phyloP scores from a whole-genome alignment of 2,888 invertebrate genomes.

The Tholera decimalis region DNA sequence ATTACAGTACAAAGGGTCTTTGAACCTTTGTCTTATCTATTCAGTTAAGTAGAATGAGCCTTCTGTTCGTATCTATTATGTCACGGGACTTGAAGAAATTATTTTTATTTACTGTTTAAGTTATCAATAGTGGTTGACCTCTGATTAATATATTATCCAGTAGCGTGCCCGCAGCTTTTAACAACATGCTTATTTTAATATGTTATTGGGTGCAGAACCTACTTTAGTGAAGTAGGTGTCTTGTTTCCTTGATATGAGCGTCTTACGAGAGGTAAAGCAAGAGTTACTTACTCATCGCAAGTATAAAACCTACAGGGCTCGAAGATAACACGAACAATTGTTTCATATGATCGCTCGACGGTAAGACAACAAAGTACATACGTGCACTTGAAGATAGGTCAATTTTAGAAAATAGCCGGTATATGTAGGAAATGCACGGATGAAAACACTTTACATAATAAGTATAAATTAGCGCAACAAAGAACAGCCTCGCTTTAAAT shows the following conservation, averaged over 20 bases:
- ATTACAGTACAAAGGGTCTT: background rate
- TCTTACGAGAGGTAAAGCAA: background rate
- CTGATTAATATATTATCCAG: slow-evolving; percentile 15
- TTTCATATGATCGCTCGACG: no score
- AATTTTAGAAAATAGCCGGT: slow-evolving; percentile 12
- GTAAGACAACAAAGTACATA: background rate
- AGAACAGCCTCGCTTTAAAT: slow-evolving; percentile 8
- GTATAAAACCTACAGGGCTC: background rate
- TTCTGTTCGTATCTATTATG: slow-evolving; percentile 7
- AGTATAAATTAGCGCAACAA: slow-evolving; percentile 6
- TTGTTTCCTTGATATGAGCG: background rate
- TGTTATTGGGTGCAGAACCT: background rate
- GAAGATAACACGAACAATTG: no score
- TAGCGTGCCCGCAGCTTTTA: slow-evolving; percentile 20
- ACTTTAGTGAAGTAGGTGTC: background rate
- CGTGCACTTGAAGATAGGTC: background rate
- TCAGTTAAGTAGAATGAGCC: background rate
- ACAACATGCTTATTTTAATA: slow-evolving; percentile 17
- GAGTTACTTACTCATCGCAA: background rate
- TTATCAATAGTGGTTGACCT: slow-evolving; percentile 49
- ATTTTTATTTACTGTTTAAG: slow-evolving; percentile 26
- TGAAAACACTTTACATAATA: slow-evolving; percentile 14
- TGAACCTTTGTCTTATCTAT: no score
- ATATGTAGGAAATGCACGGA: slow-evolving; percentile 12
- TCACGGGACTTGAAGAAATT: slow-evolving; percentile 17